Base-by-base conservation (phyloP, 2,888 invertebrate species). In the Cetonia aurata region DNA sequence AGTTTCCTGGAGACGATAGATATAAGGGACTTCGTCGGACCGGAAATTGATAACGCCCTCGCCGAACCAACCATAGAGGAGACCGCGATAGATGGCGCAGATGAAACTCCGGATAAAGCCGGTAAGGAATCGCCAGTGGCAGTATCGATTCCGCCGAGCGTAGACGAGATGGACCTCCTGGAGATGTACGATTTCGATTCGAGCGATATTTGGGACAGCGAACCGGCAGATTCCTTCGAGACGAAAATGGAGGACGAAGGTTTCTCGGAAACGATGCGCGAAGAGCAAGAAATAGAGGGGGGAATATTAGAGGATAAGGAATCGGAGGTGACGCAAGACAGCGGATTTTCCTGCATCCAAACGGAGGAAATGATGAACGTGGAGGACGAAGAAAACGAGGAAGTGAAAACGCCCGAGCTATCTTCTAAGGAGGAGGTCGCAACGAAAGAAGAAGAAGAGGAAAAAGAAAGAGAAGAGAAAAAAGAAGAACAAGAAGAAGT, bases 1-100 rank as follows among this genome's bases (percentile, higher is more conserved):
- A 65, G 62, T 13, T 65, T 65, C 33, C 37, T 65, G 12, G 62
- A 65, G 15, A 50, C 37, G 50, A 50, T 65, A 1, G 62, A 65
- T 33, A 65, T 65, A 15, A 46, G 44, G 6, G 41, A 50, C 0
- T 65, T 37, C 15, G 15, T 50, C 50, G 62, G 50, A 12, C 37
- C 50, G 13, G 62, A 62, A n/a, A n/a, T n/a, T 15, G 48, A 62
- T 17, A 62, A 33, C 13, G 12, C 48, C 9, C 48, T 48, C 12
- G 37, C 48, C 6, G 62, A 65, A 37, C n/a, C n/a, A n/a, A n/a
- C n/a, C n/a, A n/a, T n/a, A n/a, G n/a, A n/a, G n/a, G 12, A 50
- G 37, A 50, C 15, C 10, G 37, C 17, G 15, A 25, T 15, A 65
- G 0, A 37, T 50, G 10, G 10, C 17, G 48, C 1, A 1, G 48